Evolutionary conservation across 1,140 invertebrate species (phyloP), one percentile per base, ranked within the genome.

Genomic region (Elysia chlorotica): DNA sequence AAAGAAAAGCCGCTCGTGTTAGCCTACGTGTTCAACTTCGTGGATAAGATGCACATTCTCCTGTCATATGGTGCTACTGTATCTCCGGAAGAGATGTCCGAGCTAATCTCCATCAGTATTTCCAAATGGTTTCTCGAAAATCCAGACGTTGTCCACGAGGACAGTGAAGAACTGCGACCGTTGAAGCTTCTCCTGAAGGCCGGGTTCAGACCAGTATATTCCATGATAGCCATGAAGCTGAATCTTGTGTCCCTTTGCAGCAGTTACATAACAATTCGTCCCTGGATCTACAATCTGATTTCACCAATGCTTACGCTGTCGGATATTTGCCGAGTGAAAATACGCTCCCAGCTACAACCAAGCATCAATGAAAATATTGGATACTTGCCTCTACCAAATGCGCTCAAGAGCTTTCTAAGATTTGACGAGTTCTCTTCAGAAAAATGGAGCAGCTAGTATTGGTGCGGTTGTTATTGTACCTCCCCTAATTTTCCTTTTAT

Each of bases 81-180:
- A 2, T 81, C 79, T 6, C 68, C 71, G n/a, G 82, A 81, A 36
- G 83, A 83, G 73, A 82, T 85, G 79, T 82, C 82, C 3, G 82
- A 82, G 31, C 74, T 85, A 23, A 80, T 85, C 17, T 82, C 81
- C 3, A 62, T 85, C 0, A 82, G 77, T 21, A 71, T 85, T 30
- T 82, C 83, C 48, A 85, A 83, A 66, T 82, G 77, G 21, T 80
- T 85, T 65, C 69, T 85, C 36, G 83, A 83, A 74, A 85, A 85
- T 65, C 83, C 83, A 30, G 83, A 85, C 74, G 77, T 83, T 25
- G 74, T 85, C 41, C 71, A 73, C 30, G 78, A 78, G 61, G 74
- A 77, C 25, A 85, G 83, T 63, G 77, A 80, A 73, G 83, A 83
- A 62, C 72, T 85, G 17, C 54, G 81, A 41, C 79, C 82, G 21